Conservation (phyloP, 92 coral and sea anemone species). For the Chrysogorgia sp. region DNA sequence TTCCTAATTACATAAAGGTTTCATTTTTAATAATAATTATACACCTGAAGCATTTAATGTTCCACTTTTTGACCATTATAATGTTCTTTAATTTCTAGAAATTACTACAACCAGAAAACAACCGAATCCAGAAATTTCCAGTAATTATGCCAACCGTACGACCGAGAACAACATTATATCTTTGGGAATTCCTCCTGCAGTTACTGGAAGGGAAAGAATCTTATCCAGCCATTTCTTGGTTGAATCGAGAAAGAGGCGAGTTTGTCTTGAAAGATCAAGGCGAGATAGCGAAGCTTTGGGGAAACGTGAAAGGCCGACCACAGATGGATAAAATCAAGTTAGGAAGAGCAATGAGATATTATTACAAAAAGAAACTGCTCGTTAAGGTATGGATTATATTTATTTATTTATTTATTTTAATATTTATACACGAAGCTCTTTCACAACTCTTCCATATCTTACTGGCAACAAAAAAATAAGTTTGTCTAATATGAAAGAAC, state of each 20-base stretch:
- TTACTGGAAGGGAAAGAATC: slow-evolving; percentile 25
- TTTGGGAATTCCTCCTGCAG: slow-evolving; percentile 38
- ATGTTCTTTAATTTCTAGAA: not conserved
- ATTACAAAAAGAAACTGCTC: slow-evolving; percentile 2
- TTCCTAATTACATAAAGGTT: too few species aligned
- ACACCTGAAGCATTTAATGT: too few species aligned
- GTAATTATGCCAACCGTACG: slow-evolving; percentile 35
- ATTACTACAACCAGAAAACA: too few species aligned
- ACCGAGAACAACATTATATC: slow-evolving; percentile 38
- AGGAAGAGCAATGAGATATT: slow-evolving; percentile 42
- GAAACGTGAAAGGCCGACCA: slow-evolving; percentile 36
- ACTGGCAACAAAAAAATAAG: too few species aligned
- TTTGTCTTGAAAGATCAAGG: slow-evolving; percentile 42
- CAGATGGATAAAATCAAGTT: slow-evolving; percentile 40
- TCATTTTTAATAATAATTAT: too few species aligned
- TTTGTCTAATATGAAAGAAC: too few species aligned
- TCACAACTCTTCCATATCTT: too few species aligned
- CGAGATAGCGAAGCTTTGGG: slow-evolving; percentile 36
- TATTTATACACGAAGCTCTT: too few species aligned
- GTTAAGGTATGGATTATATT: not conserved
- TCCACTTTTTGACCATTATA: not conserved
- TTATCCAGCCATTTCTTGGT: slow-evolving; percentile 39
- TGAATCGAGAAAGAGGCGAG: slow-evolving; percentile 40
- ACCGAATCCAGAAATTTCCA: not conserved
- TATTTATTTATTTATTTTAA: too few species aligned